A percentile compares a stretch with the other conserved stretches of the same genome.
These are phyloP conservation scores for Ceuthmochares aereus DNA, from an alignment of 2,113 vertebrate species.

Conservation along the genomic window DNA sequence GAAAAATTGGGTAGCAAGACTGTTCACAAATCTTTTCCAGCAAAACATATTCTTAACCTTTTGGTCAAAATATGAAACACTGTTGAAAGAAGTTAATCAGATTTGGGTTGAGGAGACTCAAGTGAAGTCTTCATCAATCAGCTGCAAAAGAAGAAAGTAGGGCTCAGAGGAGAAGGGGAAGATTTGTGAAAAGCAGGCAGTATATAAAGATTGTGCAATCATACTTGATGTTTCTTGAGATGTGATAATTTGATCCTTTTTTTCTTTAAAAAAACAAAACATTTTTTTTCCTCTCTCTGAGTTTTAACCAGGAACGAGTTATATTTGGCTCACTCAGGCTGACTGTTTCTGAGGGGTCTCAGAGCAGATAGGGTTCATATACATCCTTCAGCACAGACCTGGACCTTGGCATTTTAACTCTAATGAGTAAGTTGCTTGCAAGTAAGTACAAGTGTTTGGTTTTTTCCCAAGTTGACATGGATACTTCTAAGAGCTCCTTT, in stretches of 20 bases:
- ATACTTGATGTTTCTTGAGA: not conserved
- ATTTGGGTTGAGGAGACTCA: not conserved
- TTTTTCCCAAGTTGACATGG: not conserved
- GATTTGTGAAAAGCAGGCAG: not conserved
- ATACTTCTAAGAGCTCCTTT: not conserved
- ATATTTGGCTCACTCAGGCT: fast-evolving
- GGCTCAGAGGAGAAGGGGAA: not conserved
- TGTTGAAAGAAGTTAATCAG: constrained; percentile 9
- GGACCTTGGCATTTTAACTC: not conserved
- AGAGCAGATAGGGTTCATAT: fast-evolving
- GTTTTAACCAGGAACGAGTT: not conserved
- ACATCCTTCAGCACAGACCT: not conserved
- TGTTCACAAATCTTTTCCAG: not conserved
- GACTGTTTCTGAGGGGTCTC: not conserved
- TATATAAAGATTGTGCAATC: not conserved
- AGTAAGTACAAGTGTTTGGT: not conserved
- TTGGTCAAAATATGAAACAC: not conserved
- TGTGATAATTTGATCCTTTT: not conserved
- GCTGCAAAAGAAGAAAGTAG: not conserved
- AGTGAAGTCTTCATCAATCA: not conserved
- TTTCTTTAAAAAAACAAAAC: not conserved
- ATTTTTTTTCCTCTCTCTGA: not conserved
- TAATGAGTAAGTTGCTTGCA: not conserved
- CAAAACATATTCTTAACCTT: not conserved
- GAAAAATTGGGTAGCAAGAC: not conserved